Base-by-base conservation (phyloP, 2,888 invertebrate species). In the Sphaerophoria taeniata region DNA sequence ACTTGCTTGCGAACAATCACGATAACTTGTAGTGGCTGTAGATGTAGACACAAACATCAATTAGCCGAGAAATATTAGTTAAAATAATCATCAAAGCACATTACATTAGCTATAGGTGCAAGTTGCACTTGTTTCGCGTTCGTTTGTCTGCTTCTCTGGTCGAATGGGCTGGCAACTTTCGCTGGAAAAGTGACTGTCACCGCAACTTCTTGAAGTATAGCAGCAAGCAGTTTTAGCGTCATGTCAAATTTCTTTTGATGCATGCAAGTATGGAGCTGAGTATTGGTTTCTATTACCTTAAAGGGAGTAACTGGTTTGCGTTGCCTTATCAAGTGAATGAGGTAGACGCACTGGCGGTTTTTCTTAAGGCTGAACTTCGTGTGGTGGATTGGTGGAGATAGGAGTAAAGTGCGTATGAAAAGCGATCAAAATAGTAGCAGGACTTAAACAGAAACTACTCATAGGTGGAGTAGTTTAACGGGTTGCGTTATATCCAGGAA, bases 211-310 rank as follows among this genome's bases (percentile, higher is more conserved):
- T 43, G 24, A 24, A 63, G 73, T 36, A 69, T 73, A 63, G 56
- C 51, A 78, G 45, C n/a, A n/a, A n/a, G n/a, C n/a, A n/a, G n/a
- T n/a, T n/a, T 78, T 49, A 53, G 56, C 45, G 43, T 56, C 47
- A 36, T 78, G 39, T 74, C 51, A 63, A 74, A 73, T 79, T 83
- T 83, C 78, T 65, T 83, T 78, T 78, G 74, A 79, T 83, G 79
- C 53, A 79, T 79, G 5, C n/a, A 58, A 53, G 43, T 51, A 60
- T 7, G 31, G 24, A 9, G n/a, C 6, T 39, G 36, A 12, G 69
- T 73, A 73, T 78, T 61, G 43, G 69, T 73, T 69, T 78, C 55
- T 70, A 65, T 83, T 83, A 70, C 79, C 78, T 74, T 74, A 79
- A 79, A 45, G 53, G 60, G 83, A 79, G 79, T 65, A 56, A 74